Evolutionary conservation across 2,113 vertebrate genomes (phyloP), one percentile per base, ranked within the genome.

Genomic region (Clinocottus analis): DNA sequence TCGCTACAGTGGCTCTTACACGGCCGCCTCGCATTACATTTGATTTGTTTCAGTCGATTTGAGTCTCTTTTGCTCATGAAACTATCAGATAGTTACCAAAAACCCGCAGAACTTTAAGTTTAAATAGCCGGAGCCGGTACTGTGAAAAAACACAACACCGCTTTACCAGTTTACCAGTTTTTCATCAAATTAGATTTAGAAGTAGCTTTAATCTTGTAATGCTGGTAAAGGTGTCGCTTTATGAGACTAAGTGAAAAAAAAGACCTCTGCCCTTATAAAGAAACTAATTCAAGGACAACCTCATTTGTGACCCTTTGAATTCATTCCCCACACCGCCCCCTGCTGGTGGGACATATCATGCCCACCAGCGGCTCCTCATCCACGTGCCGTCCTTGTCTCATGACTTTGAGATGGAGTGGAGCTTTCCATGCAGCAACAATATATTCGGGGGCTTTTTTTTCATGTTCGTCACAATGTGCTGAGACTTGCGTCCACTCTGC

Each of bases 251-350:
- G 37, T 25, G 5, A n/a, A 29, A 37, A 73, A 23, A n/a, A n/a
- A n/a, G 6, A 10, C 33, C 4, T 31, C 13, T 23, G 10, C 19
- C 2, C 21, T 67, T 3, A 8, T 2, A n/a, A 67, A 47, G n/a
- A 16, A 60, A 47, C 3, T 1, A 19, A 16, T 25, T 43, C 23
- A 64, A 81, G 73, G 62, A 1, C 39, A 61, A 41, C 49, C 29
- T 61, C 47, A 21, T 47, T 19, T 27, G 56, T 72, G 67, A 77
- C 70, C 68, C 49, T 65, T 31, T 43, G 19, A 63, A 77, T 45
- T 14, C 25, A 67, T 76, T 75, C 11, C n/a, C 67, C 35, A 85
- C 43, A 72, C 2, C 12, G 67, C 90, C 88, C 85, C 71, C 92
- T 90, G 66, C 80, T 91, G 92, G 88, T 60, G 16, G 72, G 19